Conservation (phyloP, 2,888 invertebrate genomes). For the Formica aserva region DNA sequence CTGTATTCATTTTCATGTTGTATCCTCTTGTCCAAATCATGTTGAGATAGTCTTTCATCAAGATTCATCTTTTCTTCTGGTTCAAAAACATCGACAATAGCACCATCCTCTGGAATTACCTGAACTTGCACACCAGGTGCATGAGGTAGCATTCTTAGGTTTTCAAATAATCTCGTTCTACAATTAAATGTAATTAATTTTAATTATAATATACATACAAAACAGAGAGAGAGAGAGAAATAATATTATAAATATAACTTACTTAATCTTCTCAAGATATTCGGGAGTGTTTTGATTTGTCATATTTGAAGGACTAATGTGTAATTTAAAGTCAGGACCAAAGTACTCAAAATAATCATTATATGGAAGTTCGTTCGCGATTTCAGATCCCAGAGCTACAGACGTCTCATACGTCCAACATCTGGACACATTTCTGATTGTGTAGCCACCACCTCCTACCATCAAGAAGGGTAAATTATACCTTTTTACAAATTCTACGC, state of each 20-base stretch:
- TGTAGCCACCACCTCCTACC: constrained; percentile 99
- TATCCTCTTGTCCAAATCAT: constrained; percentile 94
- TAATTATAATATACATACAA: background rate
- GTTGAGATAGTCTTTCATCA: constrained; percentile 95
- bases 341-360: constrained; percentile 99
- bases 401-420: constrained; percentile 99
- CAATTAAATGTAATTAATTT: constrained; percentile 6
- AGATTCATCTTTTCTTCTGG: constrained; percentile 97
- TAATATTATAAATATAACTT: constrained; percentile 64
- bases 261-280: constrained; percentile 99
- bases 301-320: constrained; percentile 99
- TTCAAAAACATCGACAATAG: constrained; percentile 92
- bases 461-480: constrained; percentile 98
- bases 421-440: constrained; percentile 99
- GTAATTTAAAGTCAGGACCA: constrained; percentile 99
- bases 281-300: constrained; percentile 99
- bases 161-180: constrained; percentile 95
- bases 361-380: constrained; percentile 99
- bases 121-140: constrained; percentile 98
- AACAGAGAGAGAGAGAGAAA: background rate
- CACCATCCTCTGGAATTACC: constrained; percentile 93
- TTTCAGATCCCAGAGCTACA: constrained; percentile 97
- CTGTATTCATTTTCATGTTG: constrained; percentile 98
- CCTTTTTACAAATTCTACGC: constrained; percentile 99
- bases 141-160: constrained; percentile 98